Base-by-base conservation (phyloP, 1,140 invertebrate genomes). In the Cyclargus thomasi region DNA sequence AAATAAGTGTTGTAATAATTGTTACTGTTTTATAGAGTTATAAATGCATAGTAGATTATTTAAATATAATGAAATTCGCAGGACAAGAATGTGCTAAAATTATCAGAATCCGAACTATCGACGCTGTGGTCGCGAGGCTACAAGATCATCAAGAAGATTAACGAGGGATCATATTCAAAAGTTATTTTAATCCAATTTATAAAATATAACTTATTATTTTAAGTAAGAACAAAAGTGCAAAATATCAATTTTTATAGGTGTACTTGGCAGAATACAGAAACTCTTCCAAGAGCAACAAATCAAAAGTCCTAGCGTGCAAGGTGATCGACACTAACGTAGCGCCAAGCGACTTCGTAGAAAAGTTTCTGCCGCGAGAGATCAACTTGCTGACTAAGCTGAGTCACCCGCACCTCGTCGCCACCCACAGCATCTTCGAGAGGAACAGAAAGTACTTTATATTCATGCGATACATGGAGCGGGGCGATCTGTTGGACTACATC, bases 351-450 rank as follows among this genome's bases (percentile, higher is more conserved):
- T 96, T 95, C 72, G 92, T 95, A 1, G 90, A 93, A 64, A 95
- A 95, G 81, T 96, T 96, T 83, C 87, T 96, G 23, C 95, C 95
- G 0, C 85, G 95, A 53, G 95, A 96, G 88, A 91, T 96, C 16
- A 92, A 95, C 18, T 93, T 95, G 72, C 84, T 95, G 29, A 90
- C 92, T 10, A 94, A 94, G 80, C 75, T 96, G 0, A 93, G 93
- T 75, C 95, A 96, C 79, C 95, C 95, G 0, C 92, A 95, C 72
- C 86, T 96, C 5, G 92, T 96, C 1, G 92, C 94, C 70, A 92
- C 95, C n/a, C 94, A 94, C 69, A 94, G 94, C 74, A 94, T 95
- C 71, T 93, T 95, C 73, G 92, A 94, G 76, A 91, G 91, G 57
- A 83, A 91, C 74, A 89, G 83, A 10, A 94, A 93, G 75, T 95